Evolutionary conservation across 2,888 invertebrate species (phyloP).

Genomic region (Morpho achilles): DNA sequence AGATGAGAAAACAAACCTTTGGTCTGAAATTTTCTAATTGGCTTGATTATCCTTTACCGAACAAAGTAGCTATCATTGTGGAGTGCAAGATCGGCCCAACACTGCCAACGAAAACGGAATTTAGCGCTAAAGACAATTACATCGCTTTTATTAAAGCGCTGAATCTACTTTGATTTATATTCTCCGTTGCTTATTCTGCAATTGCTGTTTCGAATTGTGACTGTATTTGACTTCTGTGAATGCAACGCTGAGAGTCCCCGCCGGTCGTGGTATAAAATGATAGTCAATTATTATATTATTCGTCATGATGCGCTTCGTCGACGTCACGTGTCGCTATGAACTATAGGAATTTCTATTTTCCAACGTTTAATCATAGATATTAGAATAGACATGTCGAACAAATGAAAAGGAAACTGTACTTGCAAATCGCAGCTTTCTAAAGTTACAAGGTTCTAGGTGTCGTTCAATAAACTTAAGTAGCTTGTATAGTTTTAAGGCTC

Average conservation of each 20-base stretch:
- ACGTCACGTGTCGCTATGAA: constrained; percentile 33
- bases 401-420: constrained; percentile 3
- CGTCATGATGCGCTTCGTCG: constrained; percentile 36
- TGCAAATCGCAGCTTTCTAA: constrained; percentile 9
- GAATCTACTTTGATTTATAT: constrained; percentile 1
- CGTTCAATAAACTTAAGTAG: constrained; percentile 15
- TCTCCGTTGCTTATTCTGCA: too few species aligned
- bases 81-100: constrained; percentile 4
- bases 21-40: too few species aligned
- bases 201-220: too few species aligned
- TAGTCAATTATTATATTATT: constrained; percentile 71
- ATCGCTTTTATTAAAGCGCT: constrained; percentile 8
- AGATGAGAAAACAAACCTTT: too few species aligned
- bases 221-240: neutral
- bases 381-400: neutral
- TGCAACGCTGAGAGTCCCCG: constrained; percentile 18
- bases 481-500: constrained; percentile 17
- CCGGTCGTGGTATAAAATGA: constrained; percentile 39
- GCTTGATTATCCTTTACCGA: too few species aligned
- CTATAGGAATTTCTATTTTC: neutral
- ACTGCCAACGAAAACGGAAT: constrained; percentile 17
- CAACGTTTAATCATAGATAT: neutral
- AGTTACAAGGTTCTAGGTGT: constrained; percentile 11
- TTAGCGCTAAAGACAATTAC: constrained; percentile 8
- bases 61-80: too few species aligned